These are phyloP conservation scores for Loriculus beryllinus DNA, from an alignment of 2,797 vertebrate species.

Conservation along the genomic window DNA sequence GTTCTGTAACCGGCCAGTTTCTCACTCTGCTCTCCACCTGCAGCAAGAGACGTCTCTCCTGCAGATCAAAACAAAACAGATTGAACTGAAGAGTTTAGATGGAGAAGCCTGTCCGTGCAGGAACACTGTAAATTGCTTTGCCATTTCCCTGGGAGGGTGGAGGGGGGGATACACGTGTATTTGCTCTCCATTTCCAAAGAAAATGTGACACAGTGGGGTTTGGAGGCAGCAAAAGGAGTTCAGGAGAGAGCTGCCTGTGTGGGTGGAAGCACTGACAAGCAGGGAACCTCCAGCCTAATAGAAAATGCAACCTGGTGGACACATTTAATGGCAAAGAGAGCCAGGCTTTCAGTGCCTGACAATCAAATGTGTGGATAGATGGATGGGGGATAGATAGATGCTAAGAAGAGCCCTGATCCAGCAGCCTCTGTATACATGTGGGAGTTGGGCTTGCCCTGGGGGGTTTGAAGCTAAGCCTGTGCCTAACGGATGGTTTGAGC, in stretches of 20 bases:
- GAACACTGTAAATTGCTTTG: slow-evolving; percentile 1
- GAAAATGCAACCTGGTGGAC: slow-evolving; percentile 22
- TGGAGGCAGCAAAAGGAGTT: not conserved
- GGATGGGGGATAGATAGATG: not conserved
- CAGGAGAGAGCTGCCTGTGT: not conserved
- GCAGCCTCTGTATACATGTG: not conserved
- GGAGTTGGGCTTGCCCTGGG: not conserved
- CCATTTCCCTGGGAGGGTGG: not conserved
- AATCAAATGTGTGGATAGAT: not conserved
- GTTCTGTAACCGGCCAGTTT: not conserved
- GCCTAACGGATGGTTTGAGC: not conserved
- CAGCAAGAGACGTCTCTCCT: not conserved
- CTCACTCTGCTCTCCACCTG: not conserved
- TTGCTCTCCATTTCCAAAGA: not conserved
- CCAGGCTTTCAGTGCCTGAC: not conserved
- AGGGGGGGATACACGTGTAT: not conserved
- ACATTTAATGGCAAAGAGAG: not conserved
- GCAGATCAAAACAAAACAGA: not conserved
- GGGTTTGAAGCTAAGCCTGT: not conserved
- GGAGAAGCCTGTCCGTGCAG: not conserved
- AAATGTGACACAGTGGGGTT: not conserved
- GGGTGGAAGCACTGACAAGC: not conserved
- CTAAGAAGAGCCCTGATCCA: not conserved
- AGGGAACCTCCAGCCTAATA: slow-evolving; percentile 3
- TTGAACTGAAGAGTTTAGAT: not conserved